Conservation (phyloP, 2,888 invertebrate species). For the Xiphydria camelus region DNA sequence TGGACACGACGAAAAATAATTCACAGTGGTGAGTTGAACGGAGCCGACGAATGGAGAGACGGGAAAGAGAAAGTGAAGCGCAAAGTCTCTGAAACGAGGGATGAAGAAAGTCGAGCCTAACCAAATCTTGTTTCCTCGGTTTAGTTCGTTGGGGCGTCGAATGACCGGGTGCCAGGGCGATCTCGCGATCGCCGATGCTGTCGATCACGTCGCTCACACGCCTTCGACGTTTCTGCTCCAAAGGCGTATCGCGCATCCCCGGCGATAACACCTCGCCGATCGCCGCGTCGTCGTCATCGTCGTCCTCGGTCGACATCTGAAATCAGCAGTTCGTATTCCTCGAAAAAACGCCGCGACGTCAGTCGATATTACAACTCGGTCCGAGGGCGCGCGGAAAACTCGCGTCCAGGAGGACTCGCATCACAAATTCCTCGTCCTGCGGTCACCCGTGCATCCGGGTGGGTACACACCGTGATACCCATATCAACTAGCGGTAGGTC, state of each 20-base stretch:
- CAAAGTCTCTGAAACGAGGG: too few species aligned
- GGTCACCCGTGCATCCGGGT: too few species aligned
- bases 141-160: slow-evolving; percentile 24
- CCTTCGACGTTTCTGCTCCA: slow-evolving; percentile 28
- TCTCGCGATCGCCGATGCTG: slow-evolving; percentile 28
- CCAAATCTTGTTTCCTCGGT: slow-evolving; percentile 19
- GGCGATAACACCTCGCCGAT: not conserved
- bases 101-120: slow-evolving; percentile 16
- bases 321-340: not conserved
- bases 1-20: not conserved
- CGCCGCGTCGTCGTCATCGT: not conserved
- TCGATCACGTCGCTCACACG: slow-evolving; percentile 43
- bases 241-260: too few species aligned
- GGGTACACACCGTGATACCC: too few species aligned
- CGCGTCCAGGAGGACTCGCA: too few species aligned
- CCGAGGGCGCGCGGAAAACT: too few species aligned
- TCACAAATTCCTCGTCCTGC: too few species aligned
- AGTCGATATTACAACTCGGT: too few species aligned
- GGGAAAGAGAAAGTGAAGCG: too few species aligned
- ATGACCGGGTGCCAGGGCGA: slow-evolving; percentile 15
- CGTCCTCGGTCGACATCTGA: not conserved
- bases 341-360: not conserved
- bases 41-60: too few species aligned
- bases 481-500: too few species aligned
- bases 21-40: too few species aligned